Percentiles rank a stretch among this genome's conserved stretches.
Evolutionary conservation across 2,797 vertebrate genomes (phyloP).

Genomic region (Erpetoichthys calabaricus): DNA sequence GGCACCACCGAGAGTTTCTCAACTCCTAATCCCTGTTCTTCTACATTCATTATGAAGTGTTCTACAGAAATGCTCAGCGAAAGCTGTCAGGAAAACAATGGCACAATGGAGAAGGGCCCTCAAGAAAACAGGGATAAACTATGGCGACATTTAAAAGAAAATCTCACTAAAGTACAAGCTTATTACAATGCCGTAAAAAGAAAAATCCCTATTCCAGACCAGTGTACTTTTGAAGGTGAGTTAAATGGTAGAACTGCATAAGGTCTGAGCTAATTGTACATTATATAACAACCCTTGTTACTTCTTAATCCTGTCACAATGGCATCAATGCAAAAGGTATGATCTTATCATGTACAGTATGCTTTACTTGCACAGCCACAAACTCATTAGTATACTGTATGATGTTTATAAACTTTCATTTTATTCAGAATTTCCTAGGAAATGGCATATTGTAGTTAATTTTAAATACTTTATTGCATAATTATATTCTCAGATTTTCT

Average conservation of each 20-base stretch:
- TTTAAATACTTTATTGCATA: too few relatives aligned
- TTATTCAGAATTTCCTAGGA: too few relatives aligned
- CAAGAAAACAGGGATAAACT: conserved; percentile 55
- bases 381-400: too few relatives aligned
- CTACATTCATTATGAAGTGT: conserved; percentile 10
- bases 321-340: too few relatives aligned
- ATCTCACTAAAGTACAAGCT: conserved; percentile 61
- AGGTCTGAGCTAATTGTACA: too few relatives aligned
- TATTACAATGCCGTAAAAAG: conserved; percentile 60
- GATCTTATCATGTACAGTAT: too few relatives aligned
- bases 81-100: conserved; percentile 10
- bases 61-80: conserved; percentile 15
- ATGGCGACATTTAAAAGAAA: conserved; percentile 69
- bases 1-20: conserved; percentile 19
- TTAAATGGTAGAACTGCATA: background rate
- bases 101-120: conserved; percentile 19
- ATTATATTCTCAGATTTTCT: too few relatives aligned
- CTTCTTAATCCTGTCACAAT: too few relatives aligned
- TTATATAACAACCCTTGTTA: background rate
- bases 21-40: conserved; percentile 16
- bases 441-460: too few relatives aligned
- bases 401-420: too few relatives aligned
- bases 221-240: conserved; percentile 84
- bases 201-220: conserved; percentile 74
- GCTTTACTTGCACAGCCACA: too few relatives aligned